phyloP scores from a whole-genome alignment of 2,888 invertebrate genomes.

The Cheiracanthium punctorium region DNA sequence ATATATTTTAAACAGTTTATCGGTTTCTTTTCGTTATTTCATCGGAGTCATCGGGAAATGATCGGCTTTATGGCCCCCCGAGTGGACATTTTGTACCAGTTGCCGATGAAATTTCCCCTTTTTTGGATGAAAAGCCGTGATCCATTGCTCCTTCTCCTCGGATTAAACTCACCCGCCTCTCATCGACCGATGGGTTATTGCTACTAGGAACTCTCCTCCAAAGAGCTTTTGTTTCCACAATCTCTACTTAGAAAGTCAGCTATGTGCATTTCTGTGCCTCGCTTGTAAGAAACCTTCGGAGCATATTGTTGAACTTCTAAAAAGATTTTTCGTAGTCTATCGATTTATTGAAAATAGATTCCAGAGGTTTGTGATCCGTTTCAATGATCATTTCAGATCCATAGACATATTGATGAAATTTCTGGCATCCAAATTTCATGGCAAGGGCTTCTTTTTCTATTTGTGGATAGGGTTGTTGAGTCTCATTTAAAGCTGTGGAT shows the following conservation, averaged over 20 bases:
- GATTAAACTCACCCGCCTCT: no score
- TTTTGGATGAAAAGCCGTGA: no score
- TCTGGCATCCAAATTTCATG: neutral
- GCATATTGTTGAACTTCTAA: neutral
- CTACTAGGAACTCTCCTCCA: neutral
- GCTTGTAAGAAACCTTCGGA: neutral
- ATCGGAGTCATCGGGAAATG: no score
- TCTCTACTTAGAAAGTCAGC: neutral
- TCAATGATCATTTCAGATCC: neutral
- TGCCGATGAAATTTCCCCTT: no score
- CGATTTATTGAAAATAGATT: neutral
- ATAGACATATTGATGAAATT: neutral
- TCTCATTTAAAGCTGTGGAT: neutral
- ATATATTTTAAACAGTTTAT: no score
- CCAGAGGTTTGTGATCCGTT: neutral
- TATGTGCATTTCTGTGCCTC: neutral
- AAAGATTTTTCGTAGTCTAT: neutral
- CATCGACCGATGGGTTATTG: no score
- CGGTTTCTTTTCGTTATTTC: no score
- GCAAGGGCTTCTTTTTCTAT: conserved; percentile 2
- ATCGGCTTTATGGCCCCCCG: no score
- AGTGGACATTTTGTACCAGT: no score
- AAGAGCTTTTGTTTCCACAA: neutral
- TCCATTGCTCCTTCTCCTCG: no score
- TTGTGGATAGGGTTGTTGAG: neutral